Evolutionary conservation across 2,888 invertebrate species (phyloP), one percentile per base, ranked within the genome.

Genomic region (Hetaerina titia): DNA sequence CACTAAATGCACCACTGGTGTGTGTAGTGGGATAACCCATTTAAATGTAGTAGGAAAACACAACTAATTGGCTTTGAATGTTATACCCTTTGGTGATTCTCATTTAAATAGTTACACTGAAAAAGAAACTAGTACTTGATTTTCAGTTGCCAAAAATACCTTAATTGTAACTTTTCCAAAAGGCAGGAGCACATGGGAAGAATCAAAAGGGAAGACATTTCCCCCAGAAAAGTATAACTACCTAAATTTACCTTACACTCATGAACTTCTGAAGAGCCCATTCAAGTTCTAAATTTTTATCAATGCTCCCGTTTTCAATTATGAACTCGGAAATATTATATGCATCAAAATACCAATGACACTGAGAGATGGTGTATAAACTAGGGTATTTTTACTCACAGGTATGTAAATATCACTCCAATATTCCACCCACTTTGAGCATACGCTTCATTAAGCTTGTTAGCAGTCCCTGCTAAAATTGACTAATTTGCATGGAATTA

Each of bases 401-500:
- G 81, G 81, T 31, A 81, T 81, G 25, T 56, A 45, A 92, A 92
- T 64, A 92, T 90, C 60, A 31, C 63, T 58, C 92, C 69, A 92
- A 69, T 69, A 45, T 90, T 90, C 64, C 90, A 90, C 56, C 64
- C 64, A 45, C 22, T 69, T 90, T 92, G 92, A 92, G 92, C 92
- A 69, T 69, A n/a, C 92, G n/a, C 56, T 69, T 63, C 64, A 22
- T 92, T 64, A 69, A 92, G 64, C 56, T 69, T 45, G 19, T 69
- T 92, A 64, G 92, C 92, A 92, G 31, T 92, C 64, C 64, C 19
- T 64, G 45, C 92, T 92, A 69, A 92, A 92, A 92, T 92, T 92
- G 92, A 92, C 92, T 92, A 92, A 69, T 69, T 64, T 56, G 63
- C 92, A 56, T 69, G 19, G n/a, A 92, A 56, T 92, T 45, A 92